Evolutionary conservation across 1,140 invertebrate genomes (phyloP).

Genomic region (Lordiphosa mommai): DNA sequence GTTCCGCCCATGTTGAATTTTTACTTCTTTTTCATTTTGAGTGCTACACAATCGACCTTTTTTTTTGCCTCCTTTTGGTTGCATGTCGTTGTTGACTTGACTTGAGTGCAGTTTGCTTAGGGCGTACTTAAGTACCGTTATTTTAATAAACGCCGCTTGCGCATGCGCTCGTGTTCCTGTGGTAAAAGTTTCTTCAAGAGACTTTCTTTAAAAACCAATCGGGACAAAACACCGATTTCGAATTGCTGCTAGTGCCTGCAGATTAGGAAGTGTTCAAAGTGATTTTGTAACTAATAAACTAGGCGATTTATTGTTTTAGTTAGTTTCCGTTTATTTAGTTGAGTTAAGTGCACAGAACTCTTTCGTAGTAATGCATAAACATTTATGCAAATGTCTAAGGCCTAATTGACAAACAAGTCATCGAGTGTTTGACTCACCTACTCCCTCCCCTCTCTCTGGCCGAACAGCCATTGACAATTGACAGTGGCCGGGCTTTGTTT

Average conservation of each 20-base stretch:
- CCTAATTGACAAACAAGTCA: constrained; percentile 48
- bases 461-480: constrained; percentile 7
- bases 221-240: not conserved
- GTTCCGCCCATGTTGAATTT: constrained; percentile 37
- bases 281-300: constrained; percentile 12
- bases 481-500: constrained; percentile 56
- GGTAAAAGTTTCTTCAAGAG: constrained; percentile 31
- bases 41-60: not conserved
- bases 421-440: constrained; percentile 34
- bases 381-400: constrained; percentile 54
- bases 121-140: constrained; percentile 74
- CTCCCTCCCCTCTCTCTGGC: not conserved
- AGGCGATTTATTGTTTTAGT: constrained; percentile 19
- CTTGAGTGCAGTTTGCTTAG: constrained; percentile 67
- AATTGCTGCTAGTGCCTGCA: constrained; percentile 21
- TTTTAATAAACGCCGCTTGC: constrained; percentile 72
- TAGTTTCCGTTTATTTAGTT: constrained; percentile 38
- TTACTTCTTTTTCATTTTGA: constrained; percentile 14
- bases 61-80: constrained; percentile 15
- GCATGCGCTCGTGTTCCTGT: constrained; percentile 38
- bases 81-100: constrained; percentile 26
- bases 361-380: constrained; percentile 40
- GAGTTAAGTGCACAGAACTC: constrained; percentile 30
- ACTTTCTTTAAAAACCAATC: constrained; percentile 51
- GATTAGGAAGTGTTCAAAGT: no score